Percentiles rank a stretch among this genome's conserved stretches.
phyloP scores from a whole-genome alignment of 2,797 vertebrate genomes.

The Galagoides demidoff region DNA sequence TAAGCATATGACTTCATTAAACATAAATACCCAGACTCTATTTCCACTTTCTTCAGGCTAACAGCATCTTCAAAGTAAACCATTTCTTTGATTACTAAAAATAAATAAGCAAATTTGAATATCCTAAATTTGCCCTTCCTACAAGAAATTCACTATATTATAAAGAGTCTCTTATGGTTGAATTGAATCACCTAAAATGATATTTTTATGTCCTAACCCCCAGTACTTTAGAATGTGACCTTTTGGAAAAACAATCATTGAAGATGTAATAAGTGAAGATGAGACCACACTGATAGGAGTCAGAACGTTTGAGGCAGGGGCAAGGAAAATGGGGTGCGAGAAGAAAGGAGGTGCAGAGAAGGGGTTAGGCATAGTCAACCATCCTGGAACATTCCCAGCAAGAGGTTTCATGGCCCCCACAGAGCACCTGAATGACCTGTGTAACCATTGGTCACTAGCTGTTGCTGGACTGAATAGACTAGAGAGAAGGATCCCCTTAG shows the following conservation, averaged over 20 bases:
- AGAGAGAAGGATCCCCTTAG: too few relatives aligned
- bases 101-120: constrained; percentile 23
- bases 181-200: background rate
- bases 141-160: background rate
- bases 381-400: too few relatives aligned
- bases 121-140: constrained; percentile 11
- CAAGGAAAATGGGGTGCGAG: too few relatives aligned
- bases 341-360: too few relatives aligned
- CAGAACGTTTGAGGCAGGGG: too few relatives aligned
- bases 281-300: background rate
- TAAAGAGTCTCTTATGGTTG: background rate
- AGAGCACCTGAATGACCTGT: too few relatives aligned
- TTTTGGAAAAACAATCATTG: background rate
- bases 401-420: too few relatives aligned
- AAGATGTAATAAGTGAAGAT: background rate
- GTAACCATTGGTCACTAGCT: too few relatives aligned
- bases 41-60: background rate
- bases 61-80: background rate
- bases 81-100: constrained; percentile 33
- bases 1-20: constrained; percentile 32
- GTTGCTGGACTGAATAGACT: too few relatives aligned
- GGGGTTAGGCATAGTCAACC: too few relatives aligned
- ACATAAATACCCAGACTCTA: background rate
- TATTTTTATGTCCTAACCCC: background rate
- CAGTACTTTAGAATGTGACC: background rate